Conservation (phyloP, 2,888 invertebrate genomes). For the Antheraea assamensis region DNA sequence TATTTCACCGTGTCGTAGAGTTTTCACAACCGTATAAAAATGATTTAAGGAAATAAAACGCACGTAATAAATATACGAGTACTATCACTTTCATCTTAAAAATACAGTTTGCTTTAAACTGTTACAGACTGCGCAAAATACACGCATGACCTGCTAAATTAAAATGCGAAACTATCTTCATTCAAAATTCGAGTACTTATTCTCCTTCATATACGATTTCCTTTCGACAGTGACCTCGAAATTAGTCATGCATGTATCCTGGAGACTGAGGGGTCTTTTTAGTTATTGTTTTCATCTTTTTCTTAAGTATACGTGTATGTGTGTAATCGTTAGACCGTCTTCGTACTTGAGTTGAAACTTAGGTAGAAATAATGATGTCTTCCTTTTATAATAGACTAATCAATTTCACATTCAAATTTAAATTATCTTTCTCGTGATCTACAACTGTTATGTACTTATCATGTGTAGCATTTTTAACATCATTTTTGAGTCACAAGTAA, state of each 20-base stretch:
- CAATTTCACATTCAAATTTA: too few species aligned
- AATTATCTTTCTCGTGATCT: too few species aligned
- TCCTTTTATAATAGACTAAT: too few species aligned
- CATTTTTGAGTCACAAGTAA: too few species aligned
- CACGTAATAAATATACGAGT: background rate
- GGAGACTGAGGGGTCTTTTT: background rate
- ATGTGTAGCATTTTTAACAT: too few species aligned
- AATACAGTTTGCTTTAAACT: background rate
- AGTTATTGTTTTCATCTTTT: background rate
- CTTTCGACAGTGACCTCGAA: background rate
- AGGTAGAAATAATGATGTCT: too few species aligned
- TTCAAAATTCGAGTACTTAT: background rate
- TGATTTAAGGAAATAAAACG: background rate
- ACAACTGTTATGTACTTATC: too few species aligned
- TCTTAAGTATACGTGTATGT: background rate
- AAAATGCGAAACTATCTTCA: background rate
- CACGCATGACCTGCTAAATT: slow-evolving; percentile 1
- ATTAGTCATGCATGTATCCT: background rate
- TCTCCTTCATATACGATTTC: background rate
- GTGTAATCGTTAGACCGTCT: background rate
- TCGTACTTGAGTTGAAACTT: too few species aligned
- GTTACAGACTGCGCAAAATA: background rate
- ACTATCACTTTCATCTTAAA: slow-evolving; percentile 4
- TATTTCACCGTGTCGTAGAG: background rate
- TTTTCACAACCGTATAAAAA: background rate